These are phyloP conservation scores for Drosophila melanosoma DNA, from an alignment of 2,888 invertebrate species.

Conservation along the genomic window DNA sequence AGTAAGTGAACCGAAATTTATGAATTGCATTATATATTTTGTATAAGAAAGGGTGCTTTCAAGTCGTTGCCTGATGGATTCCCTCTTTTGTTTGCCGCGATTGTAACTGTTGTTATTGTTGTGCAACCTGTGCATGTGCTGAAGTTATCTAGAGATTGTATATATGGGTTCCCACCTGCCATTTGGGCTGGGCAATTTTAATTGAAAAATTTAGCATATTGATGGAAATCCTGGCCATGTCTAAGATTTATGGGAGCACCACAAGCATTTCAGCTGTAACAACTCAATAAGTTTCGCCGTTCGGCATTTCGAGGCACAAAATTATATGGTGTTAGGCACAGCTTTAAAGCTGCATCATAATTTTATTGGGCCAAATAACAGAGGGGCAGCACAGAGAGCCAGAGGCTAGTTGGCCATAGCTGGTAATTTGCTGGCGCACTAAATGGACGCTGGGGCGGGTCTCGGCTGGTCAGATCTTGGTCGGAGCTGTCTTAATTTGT, in stretches of 20 bases:
- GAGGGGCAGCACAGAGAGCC: conserved; percentile 44
- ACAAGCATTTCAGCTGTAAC: conserved; percentile 32
- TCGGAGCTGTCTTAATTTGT: conserved; percentile 67
- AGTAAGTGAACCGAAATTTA: not conserved
- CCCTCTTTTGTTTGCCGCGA: not conserved
- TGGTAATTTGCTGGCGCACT: conserved; percentile 64
- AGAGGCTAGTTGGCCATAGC: conserved; percentile 33
- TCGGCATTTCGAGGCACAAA: conserved; percentile 45
- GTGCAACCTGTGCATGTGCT: conserved; percentile 67
- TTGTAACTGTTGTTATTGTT: conserved; percentile 31
- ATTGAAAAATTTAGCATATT: conserved; percentile 85
- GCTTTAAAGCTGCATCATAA: conserved; percentile 69
- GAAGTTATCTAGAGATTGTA: conserved; percentile 70
- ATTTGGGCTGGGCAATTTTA: conserved; percentile 78
- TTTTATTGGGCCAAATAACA: conserved; percentile 82
- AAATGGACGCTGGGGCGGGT: conserved; percentile 19
- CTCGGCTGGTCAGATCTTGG: conserved; percentile 37
- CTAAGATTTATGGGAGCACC: conserved; percentile 63
- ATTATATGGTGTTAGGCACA: conserved; percentile 70
- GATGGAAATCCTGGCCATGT: conserved; percentile 79
- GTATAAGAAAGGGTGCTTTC: not conserved
- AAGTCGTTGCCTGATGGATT: conserved; percentile 10
- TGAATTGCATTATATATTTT: not conserved
- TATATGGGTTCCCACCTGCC: conserved; percentile 59
- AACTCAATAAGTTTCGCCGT: conserved; percentile 52